Evolutionary conservation across 2,888 invertebrate species (phyloP).

Genomic region (Chymomyza procnemis): DNA sequence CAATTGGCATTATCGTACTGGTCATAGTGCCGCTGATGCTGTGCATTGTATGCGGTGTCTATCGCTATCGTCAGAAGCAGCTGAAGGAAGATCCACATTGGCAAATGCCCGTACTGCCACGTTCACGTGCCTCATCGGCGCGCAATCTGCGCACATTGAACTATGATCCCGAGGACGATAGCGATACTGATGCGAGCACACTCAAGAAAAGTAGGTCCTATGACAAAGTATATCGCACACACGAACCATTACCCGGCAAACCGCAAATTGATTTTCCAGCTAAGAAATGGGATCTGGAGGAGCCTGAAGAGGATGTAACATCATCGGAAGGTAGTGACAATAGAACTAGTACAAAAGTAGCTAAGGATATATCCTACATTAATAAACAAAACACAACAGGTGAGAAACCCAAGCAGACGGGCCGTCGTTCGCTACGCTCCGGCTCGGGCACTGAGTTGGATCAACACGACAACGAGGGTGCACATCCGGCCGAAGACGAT

Average conservation of each 20-base stretch:
- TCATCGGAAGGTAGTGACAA: slow-evolving; percentile 82
- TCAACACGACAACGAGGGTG: slow-evolving; percentile 48
- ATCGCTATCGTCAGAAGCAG: slow-evolving; percentile 83
- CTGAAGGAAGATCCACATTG: slow-evolving; percentile 81
- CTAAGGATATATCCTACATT: slow-evolving; percentile 83
- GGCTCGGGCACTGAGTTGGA: slow-evolving; percentile 77
- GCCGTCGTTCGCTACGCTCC: slow-evolving; percentile 80
- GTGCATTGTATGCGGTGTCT: slow-evolving; percentile 82
- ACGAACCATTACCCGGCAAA: slow-evolving; percentile 87
- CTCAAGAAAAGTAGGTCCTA: slow-evolving; percentile 85
- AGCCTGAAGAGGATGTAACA: slow-evolving; percentile 82
- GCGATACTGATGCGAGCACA: slow-evolving; percentile 80
- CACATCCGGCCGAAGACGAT: slow-evolving; percentile 41
- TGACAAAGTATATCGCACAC: slow-evolving; percentile 89
- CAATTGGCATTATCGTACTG: slow-evolving; percentile 86
- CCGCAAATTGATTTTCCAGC: slow-evolving; percentile 89
- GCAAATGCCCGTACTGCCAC: slow-evolving; percentile 81
- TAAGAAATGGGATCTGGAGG: slow-evolving; percentile 87
- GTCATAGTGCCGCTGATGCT: slow-evolving; percentile 84
- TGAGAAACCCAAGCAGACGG: slow-evolving; percentile 81
- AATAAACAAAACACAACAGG: slow-evolving; percentile 77
- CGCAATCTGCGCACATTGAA: slow-evolving; percentile 79
- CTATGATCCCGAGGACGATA: slow-evolving; percentile 80
- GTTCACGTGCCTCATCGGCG: slow-evolving; percentile 82
- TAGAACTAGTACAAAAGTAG: slow-evolving; percentile 81